Base-by-base conservation (phyloP, 92 coral and sea anemone species). In the Siderastrea siderea region DNA sequence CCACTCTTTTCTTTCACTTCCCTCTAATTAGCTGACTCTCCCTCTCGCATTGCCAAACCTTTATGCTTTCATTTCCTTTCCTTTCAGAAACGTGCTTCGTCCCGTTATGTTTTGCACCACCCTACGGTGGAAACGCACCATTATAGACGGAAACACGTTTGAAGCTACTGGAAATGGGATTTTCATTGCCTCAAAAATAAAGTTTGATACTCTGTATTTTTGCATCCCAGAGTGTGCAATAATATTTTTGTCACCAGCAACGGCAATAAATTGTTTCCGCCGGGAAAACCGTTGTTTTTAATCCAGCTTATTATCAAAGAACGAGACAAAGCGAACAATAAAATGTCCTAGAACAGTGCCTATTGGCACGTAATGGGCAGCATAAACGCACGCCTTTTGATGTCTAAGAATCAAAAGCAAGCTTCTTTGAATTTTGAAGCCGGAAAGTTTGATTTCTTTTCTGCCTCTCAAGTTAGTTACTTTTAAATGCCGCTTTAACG, bases 401-500 rank as follows among this genome's bases (percentile, higher is more conserved):
- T 38, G 7, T 26, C 16, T n/a, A 50, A 26, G 38, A 49, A 48
- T 13, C 1, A 65, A 10, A 19, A 17, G 8, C 69, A 46, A 14
- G 67, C 45, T 7, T 7, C 19, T 48, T 64, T 64, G 17, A 78
- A 63, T 17, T 48, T 64, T 64, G 17, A 78, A 63, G 11, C 59
- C 77, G 67, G 55, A 55, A 79, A 78, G 48, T 62, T 71, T 64
- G 75, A 55, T 82, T 65, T 60, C 16, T 11, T 55, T 81, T 74
- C 48, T 55, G 38, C 68, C 44, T 60, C 70, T 48, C 19, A 14
- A 58, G 69, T 47, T 57, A 10, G 70, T 45, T 19, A n/a, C 38
- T 26, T 52, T n/a, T 70, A 45, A 53, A n/a, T 47, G 48, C 90
- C 86, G 89, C 82, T 64, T 84, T 81, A 83, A 79, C 81, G 74